These are phyloP conservation scores for Epistrophella euchroma DNA, from an alignment of 2,888 invertebrate species.

Conservation along the genomic window DNA sequence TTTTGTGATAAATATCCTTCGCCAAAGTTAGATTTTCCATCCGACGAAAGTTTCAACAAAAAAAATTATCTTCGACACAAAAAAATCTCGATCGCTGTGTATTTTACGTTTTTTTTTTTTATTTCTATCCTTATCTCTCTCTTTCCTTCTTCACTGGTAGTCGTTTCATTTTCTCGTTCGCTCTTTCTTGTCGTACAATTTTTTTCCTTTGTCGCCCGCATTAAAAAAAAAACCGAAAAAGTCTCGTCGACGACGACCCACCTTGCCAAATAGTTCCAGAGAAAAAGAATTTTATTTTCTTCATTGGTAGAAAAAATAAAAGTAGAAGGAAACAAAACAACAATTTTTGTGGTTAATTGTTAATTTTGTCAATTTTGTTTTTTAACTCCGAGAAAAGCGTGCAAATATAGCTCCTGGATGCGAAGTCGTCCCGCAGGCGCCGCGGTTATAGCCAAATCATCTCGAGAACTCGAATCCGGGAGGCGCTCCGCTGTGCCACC, in stretches of 20 bases:
- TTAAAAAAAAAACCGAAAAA: slow-evolving; percentile 53
- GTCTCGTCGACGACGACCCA: slow-evolving; percentile 70
- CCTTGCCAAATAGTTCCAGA: slow-evolving; percentile 73
- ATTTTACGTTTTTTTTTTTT: slow-evolving; percentile 69
- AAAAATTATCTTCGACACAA: slow-evolving; percentile 67
- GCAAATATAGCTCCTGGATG: slow-evolving; percentile 69
- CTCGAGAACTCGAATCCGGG: slow-evolving; percentile 73
- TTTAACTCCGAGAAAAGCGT: slow-evolving; percentile 39
- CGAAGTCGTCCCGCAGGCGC: slow-evolving; percentile 69
- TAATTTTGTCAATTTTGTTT: slow-evolving; percentile 26
- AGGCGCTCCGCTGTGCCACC: slow-evolving; percentile 74
- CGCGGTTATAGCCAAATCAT: slow-evolving; percentile 74
- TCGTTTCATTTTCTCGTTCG: slow-evolving; percentile 64
- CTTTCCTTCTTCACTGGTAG: slow-evolving; percentile 53
- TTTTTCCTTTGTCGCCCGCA: slow-evolving; percentile 76
- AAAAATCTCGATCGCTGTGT: slow-evolving; percentile 69
- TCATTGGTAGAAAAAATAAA: background rate
- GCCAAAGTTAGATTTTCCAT: slow-evolving; percentile 58
- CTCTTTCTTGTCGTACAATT: slow-evolving; percentile 72
- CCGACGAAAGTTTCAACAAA: slow-evolving; percentile 46
- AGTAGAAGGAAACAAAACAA: slow-evolving; percentile 1
- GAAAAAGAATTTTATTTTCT: slow-evolving; percentile 43
- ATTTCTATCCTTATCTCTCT: slow-evolving; percentile 41
- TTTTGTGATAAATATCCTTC: slow-evolving; percentile 48
- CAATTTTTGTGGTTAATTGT: slow-evolving; percentile 16